Conservation (phyloP, 2,797 vertebrate genomes). For the Rhodeus uyekii region DNA sequence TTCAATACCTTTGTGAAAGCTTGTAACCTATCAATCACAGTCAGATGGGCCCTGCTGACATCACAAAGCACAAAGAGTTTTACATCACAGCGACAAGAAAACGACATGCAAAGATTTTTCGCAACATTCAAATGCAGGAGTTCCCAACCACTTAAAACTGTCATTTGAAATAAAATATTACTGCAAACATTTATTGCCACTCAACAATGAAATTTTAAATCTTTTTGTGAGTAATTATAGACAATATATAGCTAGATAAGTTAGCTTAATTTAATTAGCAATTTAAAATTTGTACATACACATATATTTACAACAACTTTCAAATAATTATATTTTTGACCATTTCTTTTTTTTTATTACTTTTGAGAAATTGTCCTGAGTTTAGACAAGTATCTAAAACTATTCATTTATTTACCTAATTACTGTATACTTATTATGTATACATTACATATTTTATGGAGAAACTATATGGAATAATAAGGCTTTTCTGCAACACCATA, state of each 20-base stretch:
- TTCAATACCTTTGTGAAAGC: constrained; percentile 39
- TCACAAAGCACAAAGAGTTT: background rate
- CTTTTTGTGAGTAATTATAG: background rate
- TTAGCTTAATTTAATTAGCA: no score
- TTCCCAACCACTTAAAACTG: background rate
- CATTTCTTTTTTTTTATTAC: no score
- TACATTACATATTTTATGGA: no score
- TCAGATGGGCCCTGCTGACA: constrained; percentile 10
- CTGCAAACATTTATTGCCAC: background rate
- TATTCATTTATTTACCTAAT: no score
- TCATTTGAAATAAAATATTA: background rate
- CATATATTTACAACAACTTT: no score
- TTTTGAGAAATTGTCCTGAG: no score
- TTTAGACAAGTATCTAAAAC: no score
- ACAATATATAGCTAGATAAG: background rate
- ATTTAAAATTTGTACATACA: no score
- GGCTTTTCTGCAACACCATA: background rate
- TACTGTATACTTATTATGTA: no score
- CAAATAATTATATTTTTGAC: no score
- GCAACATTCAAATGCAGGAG: background rate
- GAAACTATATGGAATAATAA: no score
- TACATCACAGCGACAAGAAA: background rate
- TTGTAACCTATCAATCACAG: constrained; percentile 54
- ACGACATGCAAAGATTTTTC: background rate
- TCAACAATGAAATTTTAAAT: rapidly evolving